A percentile compares a stretch with the other conserved stretches of the same genome.
Evolutionary conservation across 2,888 invertebrate species (phyloP).

Genomic region (Ichneumoninae sp.): DNA sequence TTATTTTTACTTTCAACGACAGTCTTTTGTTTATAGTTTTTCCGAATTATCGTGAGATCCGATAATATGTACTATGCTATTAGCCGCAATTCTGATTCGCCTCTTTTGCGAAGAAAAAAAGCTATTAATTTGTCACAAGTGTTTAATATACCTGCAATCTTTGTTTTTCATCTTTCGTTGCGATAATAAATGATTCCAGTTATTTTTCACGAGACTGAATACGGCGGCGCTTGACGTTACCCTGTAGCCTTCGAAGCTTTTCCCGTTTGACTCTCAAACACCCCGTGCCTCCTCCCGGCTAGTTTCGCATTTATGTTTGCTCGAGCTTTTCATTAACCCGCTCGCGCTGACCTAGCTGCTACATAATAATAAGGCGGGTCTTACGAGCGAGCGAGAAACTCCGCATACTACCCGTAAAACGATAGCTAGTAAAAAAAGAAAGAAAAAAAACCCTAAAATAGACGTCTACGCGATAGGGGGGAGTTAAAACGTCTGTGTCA

Average conservation of each 20-base stretch:
- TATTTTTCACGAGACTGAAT: not conserved
- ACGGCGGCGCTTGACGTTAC: not conserved
- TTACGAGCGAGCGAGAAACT: conserved; percentile 49
- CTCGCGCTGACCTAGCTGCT: conserved; percentile 76
- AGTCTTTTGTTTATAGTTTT: not conserved
- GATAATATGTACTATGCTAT: too few species aligned
- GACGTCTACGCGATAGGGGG: not conserved
- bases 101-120: not conserved
- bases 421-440: conserved; percentile 56
- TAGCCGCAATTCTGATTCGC: too few species aligned
- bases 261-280: not conserved
- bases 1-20: not conserved
- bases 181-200: not conserved
- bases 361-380: conserved; percentile 75
- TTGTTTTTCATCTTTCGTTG: not conserved
- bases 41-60: not conserved
- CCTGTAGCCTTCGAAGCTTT: not conserved
- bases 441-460: not conserved
- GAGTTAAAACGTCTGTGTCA: conserved; percentile 13
- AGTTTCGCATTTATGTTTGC: conserved; percentile 70
- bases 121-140: not conserved
- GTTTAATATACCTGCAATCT: not conserved
- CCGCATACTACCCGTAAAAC: conserved; percentile 60
- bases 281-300: not conserved
- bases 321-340: conserved; percentile 78